These are phyloP conservation scores for Suncus etruscus DNA, from an alignment of 2,113 vertebrate species.

Conservation along the genomic window DNA sequence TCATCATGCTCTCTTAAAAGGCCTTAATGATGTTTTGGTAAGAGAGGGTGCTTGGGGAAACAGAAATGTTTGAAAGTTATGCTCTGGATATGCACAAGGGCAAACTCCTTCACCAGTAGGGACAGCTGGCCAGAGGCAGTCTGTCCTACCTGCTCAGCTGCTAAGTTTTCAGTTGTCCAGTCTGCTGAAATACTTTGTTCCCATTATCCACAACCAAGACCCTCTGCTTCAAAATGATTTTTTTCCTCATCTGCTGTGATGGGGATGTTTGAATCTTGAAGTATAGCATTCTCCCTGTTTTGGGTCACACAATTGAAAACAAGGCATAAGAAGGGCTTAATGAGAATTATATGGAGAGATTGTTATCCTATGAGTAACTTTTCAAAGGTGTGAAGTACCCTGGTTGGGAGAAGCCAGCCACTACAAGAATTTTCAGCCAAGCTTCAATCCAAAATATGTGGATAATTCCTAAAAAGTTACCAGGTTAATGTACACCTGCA, in stretches of 20 bases:
- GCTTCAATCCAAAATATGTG: constrained; percentile 24
- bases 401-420: neutral
- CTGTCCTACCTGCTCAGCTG: neutral
- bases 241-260: neutral
- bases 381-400: constrained; percentile 22
- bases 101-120: neutral
- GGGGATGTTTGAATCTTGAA: neutral
- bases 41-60: constrained; percentile 35
- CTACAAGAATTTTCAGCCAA: neutral
- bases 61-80: constrained; percentile 53
- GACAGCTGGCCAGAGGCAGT: constrained; percentile 27
- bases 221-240: neutral
- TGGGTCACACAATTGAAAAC: neutral
- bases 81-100: neutral
- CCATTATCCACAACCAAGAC: neutral
- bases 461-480: neutral
- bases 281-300: neutral
- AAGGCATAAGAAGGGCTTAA: neutral
- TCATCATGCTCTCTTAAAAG: constrained; percentile 80
- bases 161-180: neutral
- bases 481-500: neutral
- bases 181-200: neutral
- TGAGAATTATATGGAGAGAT: constrained; percentile 17
- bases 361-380: constrained; percentile 47
- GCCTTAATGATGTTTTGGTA: constrained; percentile 62